Evolutionary conservation across 2,113 vertebrate species (phyloP).

Genomic region (Equus przewalskii): DNA sequence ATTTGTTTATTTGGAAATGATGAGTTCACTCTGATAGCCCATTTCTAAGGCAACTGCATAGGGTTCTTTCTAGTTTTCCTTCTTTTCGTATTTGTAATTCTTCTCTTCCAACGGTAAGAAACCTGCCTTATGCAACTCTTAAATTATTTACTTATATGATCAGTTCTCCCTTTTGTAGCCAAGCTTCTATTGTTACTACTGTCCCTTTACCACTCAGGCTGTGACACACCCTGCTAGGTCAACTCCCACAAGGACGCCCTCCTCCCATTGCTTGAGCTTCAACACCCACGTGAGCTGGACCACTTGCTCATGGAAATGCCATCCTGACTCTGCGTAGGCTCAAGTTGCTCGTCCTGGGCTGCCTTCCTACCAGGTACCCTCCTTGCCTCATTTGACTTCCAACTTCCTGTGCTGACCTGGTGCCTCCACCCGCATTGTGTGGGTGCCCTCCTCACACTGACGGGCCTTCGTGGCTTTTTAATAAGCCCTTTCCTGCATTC

Average conservation of each 20-base stretch:
- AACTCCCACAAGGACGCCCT: accelerated
- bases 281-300: no score
- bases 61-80: not conserved
- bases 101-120: not conserved
- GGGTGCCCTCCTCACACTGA: not conserved
- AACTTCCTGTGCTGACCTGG: accelerated
- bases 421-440: accelerated
- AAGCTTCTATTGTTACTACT: not conserved
- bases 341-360: not conserved
- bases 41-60: not conserved
- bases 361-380: not conserved
- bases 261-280: not conserved
- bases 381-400: not conserved
- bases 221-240: not conserved
- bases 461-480: not conserved
- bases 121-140: not conserved
- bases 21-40: not conserved
- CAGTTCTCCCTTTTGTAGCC: not conserved
- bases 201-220: not conserved
- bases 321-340: accelerated
- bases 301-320: accelerated
- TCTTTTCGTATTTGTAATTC: not conserved
- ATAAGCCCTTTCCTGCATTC: not conserved
- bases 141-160: accelerated
- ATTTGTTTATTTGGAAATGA: not conserved